Evolutionary conservation across 2,113 vertebrate species (phyloP), one percentile per base, ranked within the genome.

Genomic region (Caretta caretta): DNA sequence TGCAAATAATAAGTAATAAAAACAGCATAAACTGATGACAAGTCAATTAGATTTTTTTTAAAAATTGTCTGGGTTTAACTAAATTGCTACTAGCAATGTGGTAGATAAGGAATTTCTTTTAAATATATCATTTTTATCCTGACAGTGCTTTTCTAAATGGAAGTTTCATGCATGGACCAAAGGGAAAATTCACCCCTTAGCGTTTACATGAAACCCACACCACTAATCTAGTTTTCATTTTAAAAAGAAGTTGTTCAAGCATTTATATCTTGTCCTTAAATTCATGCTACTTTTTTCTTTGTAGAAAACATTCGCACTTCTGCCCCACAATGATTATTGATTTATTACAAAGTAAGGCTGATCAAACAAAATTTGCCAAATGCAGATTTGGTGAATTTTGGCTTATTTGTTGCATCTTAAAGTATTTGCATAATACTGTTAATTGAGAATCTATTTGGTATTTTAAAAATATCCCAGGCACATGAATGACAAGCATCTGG

Each of bases 311-410:
- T 31, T n/a, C 80, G 20, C 13, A 27, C 14, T 85, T 84, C 49
- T 17, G 29, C 56, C 80, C 20, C 56, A 59, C 79, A 80, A 17
- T 35, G 11, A 56, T 3, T 19, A 75, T 69, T n/a, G 56, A 79
- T 38, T 84, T 31, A 69, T 31, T 51, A 72, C 53, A 89, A 80
- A 51, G 29, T 38, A 62, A 14, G 24, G 79, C 65, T 83, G 79
- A 29, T 51, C 72, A 48, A 88, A 75, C 6, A 90, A 56, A 92
- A 88, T 92, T 83, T 86, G 51, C 35, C 57, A 31, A 38, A 54
- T 79, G n/a, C 56, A 48, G 62, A 62, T 80, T 38, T 75, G 12
- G 35, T 94, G 72, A 38, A 54, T 80, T 89, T 42, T 19, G 51
- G 35, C 16, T 91, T 72, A 38, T 62, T 16, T 89, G 27, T 92